These are phyloP conservation scores for Agrotis ipsilon DNA, from an alignment of 2,888 invertebrate genomes.

Conservation along the genomic window DNA sequence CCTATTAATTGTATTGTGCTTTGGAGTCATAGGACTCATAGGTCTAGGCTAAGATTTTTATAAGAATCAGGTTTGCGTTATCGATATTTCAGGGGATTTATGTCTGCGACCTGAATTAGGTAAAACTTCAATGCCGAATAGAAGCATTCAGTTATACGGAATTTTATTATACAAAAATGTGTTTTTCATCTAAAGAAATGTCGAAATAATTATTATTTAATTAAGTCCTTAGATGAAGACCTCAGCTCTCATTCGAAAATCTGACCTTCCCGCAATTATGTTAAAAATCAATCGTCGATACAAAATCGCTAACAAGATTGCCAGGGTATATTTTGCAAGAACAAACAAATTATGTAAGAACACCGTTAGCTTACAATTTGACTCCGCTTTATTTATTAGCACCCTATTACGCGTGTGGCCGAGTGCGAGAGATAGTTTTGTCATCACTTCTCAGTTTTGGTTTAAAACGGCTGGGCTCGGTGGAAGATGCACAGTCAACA, in stretches of 20 bases:
- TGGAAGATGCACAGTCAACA: slow-evolving; percentile 53
- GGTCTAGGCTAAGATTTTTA: too few relatives aligned
- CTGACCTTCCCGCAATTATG: slow-evolving; percentile 35
- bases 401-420: slow-evolving; percentile 76
- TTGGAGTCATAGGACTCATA: too few relatives aligned
- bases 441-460: slow-evolving; percentile 39
- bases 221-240: too few relatives aligned
- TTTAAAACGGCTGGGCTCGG: slow-evolving; percentile 50
- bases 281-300: slow-evolving; percentile 19
- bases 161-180: too few relatives aligned
- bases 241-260: neutral
- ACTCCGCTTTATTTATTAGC: slow-evolving; percentile 81
- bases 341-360: slow-evolving; percentile 71
- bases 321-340: slow-evolving; percentile 65
- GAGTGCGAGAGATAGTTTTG: slow-evolving; percentile 69
- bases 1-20: too few relatives aligned
- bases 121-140: too few relatives aligned
- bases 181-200: too few relatives aligned
- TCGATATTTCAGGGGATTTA: too few relatives aligned
- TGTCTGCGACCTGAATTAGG: too few relatives aligned
- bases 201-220: too few relatives aligned
- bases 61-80: too few relatives aligned
- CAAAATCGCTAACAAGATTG: slow-evolving; percentile 54
- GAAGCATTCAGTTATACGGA: too few relatives aligned
- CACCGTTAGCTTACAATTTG: slow-evolving; percentile 72